Evolutionary conservation across 2,797 vertebrate species (phyloP).

Genomic region (Capromys pilorides): DNA sequence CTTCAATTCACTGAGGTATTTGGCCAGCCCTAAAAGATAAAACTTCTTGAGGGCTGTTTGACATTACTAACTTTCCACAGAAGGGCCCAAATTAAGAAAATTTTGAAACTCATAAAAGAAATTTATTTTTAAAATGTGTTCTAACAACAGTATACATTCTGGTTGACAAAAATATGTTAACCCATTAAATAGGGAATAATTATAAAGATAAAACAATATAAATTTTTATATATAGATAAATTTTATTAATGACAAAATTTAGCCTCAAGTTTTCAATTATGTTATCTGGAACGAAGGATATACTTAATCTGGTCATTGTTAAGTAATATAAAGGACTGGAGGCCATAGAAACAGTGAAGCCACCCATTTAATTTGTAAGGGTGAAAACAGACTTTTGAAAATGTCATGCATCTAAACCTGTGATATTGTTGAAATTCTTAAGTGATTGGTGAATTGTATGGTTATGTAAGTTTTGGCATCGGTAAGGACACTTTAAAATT

Average conservation of each 20-base stretch:
- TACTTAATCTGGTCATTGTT: neutral
- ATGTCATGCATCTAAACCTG: neutral
- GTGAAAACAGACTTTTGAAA: neutral
- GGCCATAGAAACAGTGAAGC: rapidly evolving
- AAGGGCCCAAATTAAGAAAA: neutral
- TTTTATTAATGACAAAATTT: neutral
- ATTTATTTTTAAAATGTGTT: neutral
- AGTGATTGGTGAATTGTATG: neutral
- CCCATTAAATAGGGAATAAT: neutral
- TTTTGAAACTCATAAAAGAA: neutral
- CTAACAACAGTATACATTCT: neutral
- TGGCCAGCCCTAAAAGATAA: neutral
- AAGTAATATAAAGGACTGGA: neutral
- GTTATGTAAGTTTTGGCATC: neutral
- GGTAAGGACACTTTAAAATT: neutral
- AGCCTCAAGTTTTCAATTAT: neutral
- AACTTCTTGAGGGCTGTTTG: neutral
- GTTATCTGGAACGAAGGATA: neutral
- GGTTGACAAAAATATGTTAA: neutral
- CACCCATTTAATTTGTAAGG: neutral
- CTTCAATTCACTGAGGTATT: neutral
- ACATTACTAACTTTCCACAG: neutral
- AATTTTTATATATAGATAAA: neutral
- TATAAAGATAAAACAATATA: neutral
- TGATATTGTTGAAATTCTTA: neutral